phyloP scores from a whole-genome alignment of 2,888 invertebrate genomes.

The Drosophila birchii region DNA sequence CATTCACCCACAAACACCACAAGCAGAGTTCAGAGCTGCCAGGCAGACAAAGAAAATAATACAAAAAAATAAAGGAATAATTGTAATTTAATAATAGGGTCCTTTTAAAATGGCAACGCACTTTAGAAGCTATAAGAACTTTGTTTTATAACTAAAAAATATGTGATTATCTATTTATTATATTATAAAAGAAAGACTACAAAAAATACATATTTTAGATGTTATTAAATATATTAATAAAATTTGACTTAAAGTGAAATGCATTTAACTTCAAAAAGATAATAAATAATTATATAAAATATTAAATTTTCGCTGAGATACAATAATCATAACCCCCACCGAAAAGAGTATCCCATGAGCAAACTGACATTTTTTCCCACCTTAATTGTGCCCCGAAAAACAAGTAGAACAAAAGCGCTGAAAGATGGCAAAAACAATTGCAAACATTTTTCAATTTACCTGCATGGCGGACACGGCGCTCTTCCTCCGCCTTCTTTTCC shows the following conservation, averaged over 20 bases:
- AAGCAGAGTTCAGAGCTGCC: conserved; percentile 44
- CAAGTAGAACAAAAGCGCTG: conserved; percentile 1
- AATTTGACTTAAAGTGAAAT: too few species aligned
- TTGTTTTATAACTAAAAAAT: background rate
- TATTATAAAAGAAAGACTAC: too few species aligned
- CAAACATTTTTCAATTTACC: conserved; percentile 74
- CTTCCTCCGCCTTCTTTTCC: background rate
- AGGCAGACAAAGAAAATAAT: conserved; percentile 34
- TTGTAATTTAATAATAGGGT: background rate
- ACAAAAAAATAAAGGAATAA: conserved; percentile 5
- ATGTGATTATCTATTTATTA: too few species aligned
- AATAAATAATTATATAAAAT: background rate
- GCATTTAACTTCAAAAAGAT: too few species aligned
- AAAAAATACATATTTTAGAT: too few species aligned
- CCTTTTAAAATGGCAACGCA: background rate
- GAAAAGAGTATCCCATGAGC: conserved; percentile 15
- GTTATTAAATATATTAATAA: too few species aligned
- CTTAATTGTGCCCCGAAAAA: conserved; percentile 55
- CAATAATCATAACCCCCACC: background rate
- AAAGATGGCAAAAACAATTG: conserved; percentile 61
- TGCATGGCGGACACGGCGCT: conserved; percentile 38
- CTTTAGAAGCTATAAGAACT: background rate
- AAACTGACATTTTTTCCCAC: conserved; percentile 35
- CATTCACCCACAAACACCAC: conserved; percentile 11
- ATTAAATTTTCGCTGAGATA: background rate